Conservation (phyloP, 2,113 vertebrate genomes). For the Prinia subflava region DNA sequence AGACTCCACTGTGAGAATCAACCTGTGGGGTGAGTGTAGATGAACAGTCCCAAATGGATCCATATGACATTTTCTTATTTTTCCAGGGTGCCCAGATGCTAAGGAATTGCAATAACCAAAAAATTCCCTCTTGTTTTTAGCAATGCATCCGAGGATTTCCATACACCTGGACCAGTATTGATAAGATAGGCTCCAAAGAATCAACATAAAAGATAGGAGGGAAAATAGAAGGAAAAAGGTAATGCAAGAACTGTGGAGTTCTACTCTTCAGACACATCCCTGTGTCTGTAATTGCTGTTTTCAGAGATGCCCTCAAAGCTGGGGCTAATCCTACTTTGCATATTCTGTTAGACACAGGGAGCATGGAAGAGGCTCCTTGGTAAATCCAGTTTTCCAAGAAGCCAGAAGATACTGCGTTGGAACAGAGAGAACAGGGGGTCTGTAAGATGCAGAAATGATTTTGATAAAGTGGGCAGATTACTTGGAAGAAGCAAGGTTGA, state of each 20-base stretch:
- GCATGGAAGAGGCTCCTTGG: background rate
- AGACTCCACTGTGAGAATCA: background rate
- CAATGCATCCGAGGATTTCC: background rate
- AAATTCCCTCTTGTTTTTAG: background rate
- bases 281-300: conserved; percentile 14
- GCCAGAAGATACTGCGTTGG: background rate
- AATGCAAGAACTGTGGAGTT: background rate
- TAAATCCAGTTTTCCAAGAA: background rate
- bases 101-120: background rate
- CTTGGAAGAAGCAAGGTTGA: background rate
- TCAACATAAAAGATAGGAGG: background rate
- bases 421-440: background rate
- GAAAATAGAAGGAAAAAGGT: background rate
- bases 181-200: background rate
- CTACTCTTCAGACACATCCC: background rate
- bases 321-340: background rate
- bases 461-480: background rate
- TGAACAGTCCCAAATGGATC: background rate
- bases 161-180: background rate
- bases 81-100: background rate
- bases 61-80: rapidly evolving
- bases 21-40: background rate
- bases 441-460: background rate
- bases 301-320: background rate
- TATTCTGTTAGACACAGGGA: background rate